Conservation (phyloP, 2,888 invertebrate genomes). For the Pachydiplax longipennis region DNA sequence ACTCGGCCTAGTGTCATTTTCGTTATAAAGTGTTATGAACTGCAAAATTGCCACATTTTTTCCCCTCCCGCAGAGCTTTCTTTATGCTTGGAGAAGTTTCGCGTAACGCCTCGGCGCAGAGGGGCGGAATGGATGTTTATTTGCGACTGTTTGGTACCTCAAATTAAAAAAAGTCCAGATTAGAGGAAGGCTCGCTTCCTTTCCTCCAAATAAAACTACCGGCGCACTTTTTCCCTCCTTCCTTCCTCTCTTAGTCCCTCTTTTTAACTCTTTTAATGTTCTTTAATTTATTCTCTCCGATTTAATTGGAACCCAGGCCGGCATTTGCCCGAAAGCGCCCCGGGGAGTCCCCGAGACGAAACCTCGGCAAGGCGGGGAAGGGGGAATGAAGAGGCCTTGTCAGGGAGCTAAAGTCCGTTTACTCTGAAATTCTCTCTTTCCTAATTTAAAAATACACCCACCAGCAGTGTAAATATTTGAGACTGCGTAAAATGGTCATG, state of each 20-base stretch:
- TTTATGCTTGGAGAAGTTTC: conserved; percentile 36
- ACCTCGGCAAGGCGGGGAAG: not conserved
- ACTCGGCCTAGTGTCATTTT: conserved; percentile 26
- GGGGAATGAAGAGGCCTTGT: conserved; percentile 14
- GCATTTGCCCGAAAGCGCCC: conserved; percentile 38
- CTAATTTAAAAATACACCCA: conserved; percentile 31
- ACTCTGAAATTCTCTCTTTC: conserved; percentile 28
- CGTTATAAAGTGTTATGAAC: conserved; percentile 32
- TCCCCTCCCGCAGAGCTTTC: not conserved
- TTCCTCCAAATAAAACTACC: conserved; percentile 30
- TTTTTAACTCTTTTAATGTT: conserved; percentile 43
- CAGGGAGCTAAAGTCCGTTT: conserved; percentile 35
- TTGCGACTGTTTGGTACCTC: conserved; percentile 40
- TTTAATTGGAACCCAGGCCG: conserved; percentile 41
- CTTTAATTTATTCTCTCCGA: conserved; percentile 43
- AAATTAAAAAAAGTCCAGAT: conserved; percentile 41
- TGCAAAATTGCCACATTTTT: conserved; percentile 6
- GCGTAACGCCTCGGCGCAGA: conserved; percentile 24
- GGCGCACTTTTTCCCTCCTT: not conserved
- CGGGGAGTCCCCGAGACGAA: conserved; percentile 35
- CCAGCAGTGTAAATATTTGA: conserved; percentile 33
- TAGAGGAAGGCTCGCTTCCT: conserved; percentile 34
- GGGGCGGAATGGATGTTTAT: conserved; percentile 38
- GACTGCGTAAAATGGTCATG: conserved; percentile 6
- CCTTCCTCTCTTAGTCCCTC: not conserved